Conservation (phyloP, 2,888 invertebrate species). For the Sarcophaga caerulescens region DNA sequence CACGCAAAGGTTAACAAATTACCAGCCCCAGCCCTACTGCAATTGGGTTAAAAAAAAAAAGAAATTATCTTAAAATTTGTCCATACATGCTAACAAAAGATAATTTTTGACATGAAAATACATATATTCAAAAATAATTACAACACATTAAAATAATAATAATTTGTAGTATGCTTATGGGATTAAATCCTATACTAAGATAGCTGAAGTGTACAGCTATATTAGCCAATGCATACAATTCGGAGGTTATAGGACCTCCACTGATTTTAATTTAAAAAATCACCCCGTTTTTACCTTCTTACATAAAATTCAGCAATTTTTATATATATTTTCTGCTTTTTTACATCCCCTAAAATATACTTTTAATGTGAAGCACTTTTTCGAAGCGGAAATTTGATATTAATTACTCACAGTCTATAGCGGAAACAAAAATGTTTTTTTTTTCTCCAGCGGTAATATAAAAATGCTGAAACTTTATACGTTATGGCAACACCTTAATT, state of each 20-base stretch:
- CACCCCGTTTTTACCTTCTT: not conserved
- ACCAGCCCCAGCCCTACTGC: not conserved
- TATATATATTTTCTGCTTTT: not conserved
- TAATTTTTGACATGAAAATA: too few relatives aligned
- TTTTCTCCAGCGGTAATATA: not conserved
- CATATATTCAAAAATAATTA: too few relatives aligned
- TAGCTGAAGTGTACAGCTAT: too few relatives aligned
- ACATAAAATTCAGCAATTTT: not conserved
- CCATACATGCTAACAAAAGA: too few relatives aligned
- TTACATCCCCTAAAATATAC: not conserved
- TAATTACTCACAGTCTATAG: slow-evolving; percentile 28
- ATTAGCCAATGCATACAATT: too few relatives aligned
- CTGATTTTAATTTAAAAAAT: not conserved
- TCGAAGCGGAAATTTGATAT: slow-evolving; percentile 20
- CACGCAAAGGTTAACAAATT: slow-evolving; percentile 19
- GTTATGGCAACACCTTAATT: slow-evolving; percentile 16
- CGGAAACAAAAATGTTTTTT: slow-evolving; percentile 7
- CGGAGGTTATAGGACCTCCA: too few relatives aligned
- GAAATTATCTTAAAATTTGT: not conserved
- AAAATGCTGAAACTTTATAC: slow-evolving; percentile 23
- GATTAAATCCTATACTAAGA: too few relatives aligned
- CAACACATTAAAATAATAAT: too few relatives aligned
- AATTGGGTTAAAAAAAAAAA: not conserved
- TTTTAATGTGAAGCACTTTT: not conserved
- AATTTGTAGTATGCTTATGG: too few relatives aligned